Evolutionary conservation across 2,113 vertebrate species (phyloP).

Genomic region (Sphyrna mokarran): DNA sequence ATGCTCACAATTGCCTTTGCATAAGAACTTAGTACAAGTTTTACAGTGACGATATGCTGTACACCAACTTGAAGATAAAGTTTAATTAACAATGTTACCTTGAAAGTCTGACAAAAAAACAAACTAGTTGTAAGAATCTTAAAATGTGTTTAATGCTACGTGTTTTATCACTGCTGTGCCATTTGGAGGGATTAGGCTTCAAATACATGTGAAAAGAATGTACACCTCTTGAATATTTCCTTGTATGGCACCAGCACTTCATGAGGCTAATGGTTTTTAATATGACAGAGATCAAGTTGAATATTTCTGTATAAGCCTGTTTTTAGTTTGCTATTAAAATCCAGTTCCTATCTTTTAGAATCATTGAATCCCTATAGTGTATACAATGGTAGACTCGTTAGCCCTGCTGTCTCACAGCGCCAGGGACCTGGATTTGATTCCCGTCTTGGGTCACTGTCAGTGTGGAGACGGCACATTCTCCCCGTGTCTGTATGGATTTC

Average conservation of each 20-base stretch:
- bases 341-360: not conserved
- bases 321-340: not conserved
- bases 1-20: not conserved
- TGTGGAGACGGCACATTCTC: too few species aligned
- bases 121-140: not conserved
- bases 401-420: too few species aligned
- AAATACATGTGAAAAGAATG: not conserved
- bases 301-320: not conserved
- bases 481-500: too few species aligned
- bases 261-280: not conserved
- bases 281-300: not conserved
- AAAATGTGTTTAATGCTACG: not conserved
- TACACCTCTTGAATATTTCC: not conserved
- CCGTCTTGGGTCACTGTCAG: too few species aligned
- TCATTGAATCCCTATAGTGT: too few species aligned
- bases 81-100: conserved; percentile 13
- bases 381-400: too few species aligned
- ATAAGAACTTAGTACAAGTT: conserved; percentile 2
- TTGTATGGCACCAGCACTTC: not conserved
- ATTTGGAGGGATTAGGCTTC: not conserved
- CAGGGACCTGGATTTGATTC: too few species aligned
- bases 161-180: too few species aligned
- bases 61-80: conserved; percentile 33
- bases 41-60: conserved; percentile 8
- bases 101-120: not conserved